Percentiles rank a stretch among this genome's conserved stretches.
phyloP scores from a whole-genome alignment of 1,140 invertebrate species.

The Bradysia coprophila region DNA sequence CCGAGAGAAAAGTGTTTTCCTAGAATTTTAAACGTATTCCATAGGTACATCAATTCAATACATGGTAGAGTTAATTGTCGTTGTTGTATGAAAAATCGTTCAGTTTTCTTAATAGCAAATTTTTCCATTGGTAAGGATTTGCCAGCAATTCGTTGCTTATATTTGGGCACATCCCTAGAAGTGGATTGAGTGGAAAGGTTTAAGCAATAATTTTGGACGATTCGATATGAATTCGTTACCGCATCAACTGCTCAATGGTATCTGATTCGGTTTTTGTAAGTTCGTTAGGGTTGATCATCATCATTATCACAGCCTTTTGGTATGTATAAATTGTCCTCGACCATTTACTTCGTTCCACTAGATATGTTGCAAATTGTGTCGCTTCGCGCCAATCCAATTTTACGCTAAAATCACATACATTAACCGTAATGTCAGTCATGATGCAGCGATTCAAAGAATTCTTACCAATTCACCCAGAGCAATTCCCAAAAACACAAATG shows the following conservation, averaged over 20 bases:
- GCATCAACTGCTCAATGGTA: constrained; percentile 37
- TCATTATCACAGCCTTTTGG: constrained; percentile 64
- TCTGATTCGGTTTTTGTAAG: constrained; percentile 28
- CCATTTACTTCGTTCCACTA: constrained; percentile 73
- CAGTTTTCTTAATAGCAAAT: constrained; percentile 72
- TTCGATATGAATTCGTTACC: constrained; percentile 4
- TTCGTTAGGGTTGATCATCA: constrained; percentile 28
- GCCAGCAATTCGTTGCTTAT: constrained; percentile 81
- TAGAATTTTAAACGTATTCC: constrained; percentile 82
- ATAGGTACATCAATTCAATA: constrained; percentile 79
- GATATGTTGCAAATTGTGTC: constrained; percentile 44
- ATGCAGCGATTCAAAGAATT: too few relatives aligned
- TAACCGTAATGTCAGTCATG: too few relatives aligned
- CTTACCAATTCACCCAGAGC: constrained; percentile 71
- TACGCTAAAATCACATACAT: too few relatives aligned
- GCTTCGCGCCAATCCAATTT: constrained; percentile 50
- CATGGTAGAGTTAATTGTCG: constrained; percentile 58
- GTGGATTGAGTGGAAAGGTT: not conserved
- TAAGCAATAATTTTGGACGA: not conserved
- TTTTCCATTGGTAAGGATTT: constrained; percentile 96
- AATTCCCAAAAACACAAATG: constrained; percentile 93
- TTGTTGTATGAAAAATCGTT: constrained; percentile 57
- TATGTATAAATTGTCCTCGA: constrained; percentile 82
- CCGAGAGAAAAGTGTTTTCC: constrained; percentile 47
- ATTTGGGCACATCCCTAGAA: constrained; percentile 42